Evolutionary conservation across 1,140 invertebrate genomes (phyloP).

Genomic region (Hyles euphorbiae): DNA sequence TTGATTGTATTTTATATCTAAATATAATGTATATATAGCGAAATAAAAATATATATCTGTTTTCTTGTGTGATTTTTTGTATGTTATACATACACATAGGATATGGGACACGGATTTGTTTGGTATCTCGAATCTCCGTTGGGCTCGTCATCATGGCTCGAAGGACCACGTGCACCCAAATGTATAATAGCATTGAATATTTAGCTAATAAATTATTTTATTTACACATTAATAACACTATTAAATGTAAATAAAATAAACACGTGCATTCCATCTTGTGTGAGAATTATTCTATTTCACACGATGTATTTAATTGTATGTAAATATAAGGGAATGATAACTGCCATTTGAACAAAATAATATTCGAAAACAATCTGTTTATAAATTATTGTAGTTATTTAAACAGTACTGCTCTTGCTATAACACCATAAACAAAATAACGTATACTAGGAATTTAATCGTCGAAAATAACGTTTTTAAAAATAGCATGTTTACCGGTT

Average conservation of each 20-base stretch:
- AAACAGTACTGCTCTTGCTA: conserved; percentile 49
- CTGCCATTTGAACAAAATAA: conserved; percentile 45
- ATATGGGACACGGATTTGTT: conserved; percentile 1
- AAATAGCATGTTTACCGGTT: conserved; percentile 1
- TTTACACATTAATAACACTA: conserved; percentile 19
- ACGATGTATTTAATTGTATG: conserved; percentile 28
- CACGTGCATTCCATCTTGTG: conserved; percentile 61
- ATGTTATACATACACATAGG: background rate
- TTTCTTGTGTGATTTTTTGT: conserved; percentile 5
- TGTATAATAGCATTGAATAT: conserved; percentile 19
- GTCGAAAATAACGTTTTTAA: conserved; percentile 6
- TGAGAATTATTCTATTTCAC: conserved; percentile 42
- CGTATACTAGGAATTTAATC: conserved; percentile 20
- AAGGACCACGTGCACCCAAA: conserved; percentile 26
- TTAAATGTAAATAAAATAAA: conserved; percentile 33
- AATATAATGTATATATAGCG: conserved; percentile 8
- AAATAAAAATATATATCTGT: conserved; percentile 5
- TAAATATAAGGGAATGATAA: conserved; percentile 51
- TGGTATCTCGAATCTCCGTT: conserved; percentile 13
- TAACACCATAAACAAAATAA: conserved; percentile 46
- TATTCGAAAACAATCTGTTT: conserved; percentile 19
- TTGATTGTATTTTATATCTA: conserved; percentile 3
- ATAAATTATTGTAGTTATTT: conserved; percentile 25
- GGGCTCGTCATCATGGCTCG: conserved; percentile 20
- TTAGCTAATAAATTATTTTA: conserved; percentile 19